Percentiles rank a stretch among this genome's conserved stretches.
Evolutionary conservation across 2,113 vertebrate species (phyloP).

Genomic region (Poecile atricapillus): DNA sequence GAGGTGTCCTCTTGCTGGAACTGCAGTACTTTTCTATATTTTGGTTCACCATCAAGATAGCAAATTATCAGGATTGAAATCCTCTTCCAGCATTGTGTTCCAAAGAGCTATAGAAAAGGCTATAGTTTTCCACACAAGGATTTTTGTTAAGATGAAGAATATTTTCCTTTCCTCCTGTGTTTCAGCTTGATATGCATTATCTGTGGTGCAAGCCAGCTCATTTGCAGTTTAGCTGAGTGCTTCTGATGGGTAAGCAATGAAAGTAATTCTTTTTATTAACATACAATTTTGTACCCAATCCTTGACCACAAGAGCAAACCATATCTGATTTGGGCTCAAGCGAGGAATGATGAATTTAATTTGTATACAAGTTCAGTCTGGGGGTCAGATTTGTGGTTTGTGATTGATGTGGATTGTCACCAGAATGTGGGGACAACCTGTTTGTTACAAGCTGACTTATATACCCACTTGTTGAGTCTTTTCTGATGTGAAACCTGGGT

Average conservation of each 20-base stretch:
- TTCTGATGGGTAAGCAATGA: not conserved
- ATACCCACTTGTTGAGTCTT: not conserved
- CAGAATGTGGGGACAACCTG: not conserved
- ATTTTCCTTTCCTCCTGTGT: not conserved
- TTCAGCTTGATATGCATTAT: not conserved
- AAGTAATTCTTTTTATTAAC: not conserved
- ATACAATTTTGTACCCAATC: rapidly evolving
- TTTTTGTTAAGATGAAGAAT: not conserved
- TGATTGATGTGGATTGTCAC: not conserved
- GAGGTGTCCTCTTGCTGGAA: not conserved
- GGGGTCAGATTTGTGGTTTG: not conserved
- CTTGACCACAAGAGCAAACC: not conserved
- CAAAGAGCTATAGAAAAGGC: not conserved
- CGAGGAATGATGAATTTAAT: not conserved
- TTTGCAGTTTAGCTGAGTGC: not conserved
- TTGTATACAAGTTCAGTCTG: not conserved
- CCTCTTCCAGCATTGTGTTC: not conserved
- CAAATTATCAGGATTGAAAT: not conserved
- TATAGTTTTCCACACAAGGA: not conserved
- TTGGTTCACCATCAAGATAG: not conserved
- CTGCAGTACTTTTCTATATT: not conserved
- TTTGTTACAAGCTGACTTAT: not conserved
- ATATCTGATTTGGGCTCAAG: not conserved
- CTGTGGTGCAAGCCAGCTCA: not conserved
- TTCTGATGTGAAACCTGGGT: not conserved